These are phyloP conservation scores for Hirundo rustica DNA, from an alignment of 2,797 vertebrate genomes.

Conservation along the genomic window DNA sequence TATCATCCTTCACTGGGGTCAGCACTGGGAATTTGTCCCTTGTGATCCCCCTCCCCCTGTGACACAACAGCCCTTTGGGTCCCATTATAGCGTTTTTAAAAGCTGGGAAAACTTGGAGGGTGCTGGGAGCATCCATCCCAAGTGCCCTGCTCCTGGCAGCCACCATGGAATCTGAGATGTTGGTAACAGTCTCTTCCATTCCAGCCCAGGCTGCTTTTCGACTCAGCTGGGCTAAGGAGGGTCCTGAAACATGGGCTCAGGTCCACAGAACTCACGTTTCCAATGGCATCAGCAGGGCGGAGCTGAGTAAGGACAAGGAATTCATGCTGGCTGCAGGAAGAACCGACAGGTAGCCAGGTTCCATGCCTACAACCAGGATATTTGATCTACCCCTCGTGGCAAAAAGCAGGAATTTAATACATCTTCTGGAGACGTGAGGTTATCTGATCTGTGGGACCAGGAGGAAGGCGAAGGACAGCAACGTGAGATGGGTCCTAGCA, in stretches of 20 bases:
- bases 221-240: neutral
- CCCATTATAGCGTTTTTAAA: accelerated
- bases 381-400: conserved; percentile 12
- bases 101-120: neutral
- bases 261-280: accelerated
- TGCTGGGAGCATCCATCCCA: neutral
- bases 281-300: neutral
- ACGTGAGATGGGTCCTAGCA: neutral
- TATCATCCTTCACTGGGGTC: neutral
- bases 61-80: neutral
- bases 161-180: neutral
- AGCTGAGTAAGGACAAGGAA: neutral
- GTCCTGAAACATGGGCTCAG: neutral
- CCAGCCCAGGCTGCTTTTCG: neutral
- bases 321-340: neutral
- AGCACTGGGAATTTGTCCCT: neutral
- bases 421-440: neutral
- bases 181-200: neutral
- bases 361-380: conserved; percentile 5
- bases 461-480: conserved; percentile 38
- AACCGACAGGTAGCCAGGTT: neutral
- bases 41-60: accelerated
- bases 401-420: conserved; percentile 49
- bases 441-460: conserved; percentile 14
- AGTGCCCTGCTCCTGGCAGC: neutral